These are phyloP conservation scores for Melinaea menophilus DNA, from an alignment of 2,888 invertebrate species.

Conservation along the genomic window DNA sequence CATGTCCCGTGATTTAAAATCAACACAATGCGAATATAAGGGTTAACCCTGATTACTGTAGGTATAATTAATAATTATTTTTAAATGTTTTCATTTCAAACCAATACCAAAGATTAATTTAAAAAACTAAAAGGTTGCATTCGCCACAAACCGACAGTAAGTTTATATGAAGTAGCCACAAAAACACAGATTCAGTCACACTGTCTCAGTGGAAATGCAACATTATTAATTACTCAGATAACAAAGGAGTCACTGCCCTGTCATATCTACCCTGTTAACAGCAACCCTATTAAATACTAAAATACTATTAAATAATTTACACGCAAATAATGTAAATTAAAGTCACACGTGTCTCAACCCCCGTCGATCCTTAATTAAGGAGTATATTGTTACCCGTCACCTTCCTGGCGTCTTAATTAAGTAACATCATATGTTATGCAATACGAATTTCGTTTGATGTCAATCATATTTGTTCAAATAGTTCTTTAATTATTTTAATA, in stretches of 20 bases:
- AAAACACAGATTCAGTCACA: too few species aligned
- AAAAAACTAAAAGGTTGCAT: background rate
- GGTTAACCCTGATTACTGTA: background rate
- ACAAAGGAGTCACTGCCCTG: too few species aligned
- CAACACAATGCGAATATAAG: slow-evolving; percentile 47
- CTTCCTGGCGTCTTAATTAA: slow-evolving; percentile 4
- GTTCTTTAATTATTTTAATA: background rate
- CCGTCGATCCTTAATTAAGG: slow-evolving; percentile 6
- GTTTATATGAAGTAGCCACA: too few species aligned
- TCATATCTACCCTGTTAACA: too few species aligned
- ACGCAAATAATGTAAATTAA: background rate
- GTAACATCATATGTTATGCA: slow-evolving; percentile 3
- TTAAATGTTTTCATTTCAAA: too few species aligned
- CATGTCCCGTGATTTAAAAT: slow-evolving; percentile 69
- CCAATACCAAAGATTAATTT: background rate
- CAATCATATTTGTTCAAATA: background rate
- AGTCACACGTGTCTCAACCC: slow-evolving; percentile 1
- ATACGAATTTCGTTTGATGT: background rate
- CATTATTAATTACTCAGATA: too few species aligned
- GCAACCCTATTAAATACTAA: background rate
- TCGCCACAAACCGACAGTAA: too few species aligned
- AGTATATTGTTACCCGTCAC: background rate
- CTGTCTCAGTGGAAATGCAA: too few species aligned
- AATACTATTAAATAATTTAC: background rate
- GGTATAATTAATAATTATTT: background rate